These are phyloP conservation scores for Callyntrura sp. DNA, from an alignment of 2,888 invertebrate genomes.

Conservation along the genomic window DNA sequence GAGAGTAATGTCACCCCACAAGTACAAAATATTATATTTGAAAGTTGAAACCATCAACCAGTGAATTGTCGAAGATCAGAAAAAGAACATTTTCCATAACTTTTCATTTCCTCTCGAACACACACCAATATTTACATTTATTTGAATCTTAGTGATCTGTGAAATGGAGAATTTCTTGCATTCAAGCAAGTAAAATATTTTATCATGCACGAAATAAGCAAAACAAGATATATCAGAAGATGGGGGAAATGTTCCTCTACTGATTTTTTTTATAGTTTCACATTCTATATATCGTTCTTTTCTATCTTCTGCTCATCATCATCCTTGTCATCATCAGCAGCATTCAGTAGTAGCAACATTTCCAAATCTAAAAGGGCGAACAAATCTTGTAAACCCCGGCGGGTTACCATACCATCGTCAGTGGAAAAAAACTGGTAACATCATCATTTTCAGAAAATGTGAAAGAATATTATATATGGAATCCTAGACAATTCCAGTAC, in stretches of 20 bases:
- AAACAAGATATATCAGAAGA: not conserved
- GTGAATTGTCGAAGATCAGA: not conserved
- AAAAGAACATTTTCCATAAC: not conserved
- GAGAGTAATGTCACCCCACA: not conserved
- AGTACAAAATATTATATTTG: not conserved
- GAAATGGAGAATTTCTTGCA: not conserved
- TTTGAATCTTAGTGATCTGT: not conserved
- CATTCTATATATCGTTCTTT: not conserved
- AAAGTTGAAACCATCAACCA: not conserved
- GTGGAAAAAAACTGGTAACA: not conserved
- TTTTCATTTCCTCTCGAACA: no score
- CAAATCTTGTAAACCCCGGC: slow-evolving; percentile 13
- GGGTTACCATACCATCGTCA: not conserved
- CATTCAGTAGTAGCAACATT: no score
- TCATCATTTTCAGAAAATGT: not conserved
- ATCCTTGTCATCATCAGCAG: not conserved
- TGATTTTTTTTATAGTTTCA: not conserved
- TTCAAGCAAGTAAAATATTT: not conserved
- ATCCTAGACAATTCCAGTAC: slow-evolving; percentile 15
- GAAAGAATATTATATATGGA: not conserved
- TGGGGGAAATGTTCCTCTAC: not conserved
- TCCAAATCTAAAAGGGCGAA: slow-evolving; percentile 39
- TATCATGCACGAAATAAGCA: not conserved
- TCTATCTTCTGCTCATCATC: not conserved
- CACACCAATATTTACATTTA: no score